phyloP scores from a whole-genome alignment of 1,140 invertebrate genomes.

The Nephotettix cincticeps region DNA sequence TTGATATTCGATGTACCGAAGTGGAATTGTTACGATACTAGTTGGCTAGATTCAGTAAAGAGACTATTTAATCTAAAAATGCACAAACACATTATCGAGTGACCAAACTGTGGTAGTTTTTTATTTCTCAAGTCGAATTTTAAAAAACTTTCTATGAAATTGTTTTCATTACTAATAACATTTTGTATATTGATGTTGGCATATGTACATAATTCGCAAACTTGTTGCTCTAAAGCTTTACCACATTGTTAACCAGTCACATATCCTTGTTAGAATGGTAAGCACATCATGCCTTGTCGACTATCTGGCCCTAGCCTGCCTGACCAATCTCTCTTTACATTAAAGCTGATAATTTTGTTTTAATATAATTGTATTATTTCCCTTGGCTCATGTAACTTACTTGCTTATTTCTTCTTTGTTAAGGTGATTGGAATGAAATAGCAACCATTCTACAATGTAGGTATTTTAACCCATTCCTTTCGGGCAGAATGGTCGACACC shows the following conservation, averaged over 20 bases:
- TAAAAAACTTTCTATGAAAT: slow-evolving; percentile 29
- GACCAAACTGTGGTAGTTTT: slow-evolving; percentile 30
- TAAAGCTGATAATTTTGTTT: slow-evolving; percentile 30
- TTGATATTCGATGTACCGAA: slow-evolving; percentile 15
- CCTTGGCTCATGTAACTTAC: too few species aligned
- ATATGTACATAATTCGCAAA: slow-evolving; percentile 28
- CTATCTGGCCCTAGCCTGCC: slow-evolving; percentile 29
- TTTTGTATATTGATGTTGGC: slow-evolving; percentile 29
- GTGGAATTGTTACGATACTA: slow-evolving; percentile 16
- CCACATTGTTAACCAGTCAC: slow-evolving; percentile 35
- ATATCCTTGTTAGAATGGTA: slow-evolving; percentile 31
- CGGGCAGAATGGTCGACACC: too few species aligned
- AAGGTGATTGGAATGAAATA: too few species aligned
- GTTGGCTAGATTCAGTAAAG: slow-evolving; percentile 22
- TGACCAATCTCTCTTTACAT: slow-evolving; percentile 35
- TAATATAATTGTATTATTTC: neutral
- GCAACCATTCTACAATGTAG: too few species aligned
- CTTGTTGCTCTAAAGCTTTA: slow-evolving; percentile 30
- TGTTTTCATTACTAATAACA: slow-evolving; percentile 20
- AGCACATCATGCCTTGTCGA: slow-evolving; percentile 26
- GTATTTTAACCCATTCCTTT: too few species aligned
- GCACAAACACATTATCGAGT: slow-evolving; percentile 28
- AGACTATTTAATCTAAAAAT: slow-evolving; percentile 27
- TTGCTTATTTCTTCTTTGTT: too few species aligned
- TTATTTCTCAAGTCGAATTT: slow-evolving; percentile 23